Evolutionary conservation across 2,797 vertebrate species (phyloP).

Genomic region (Cyprinella venusta): DNA sequence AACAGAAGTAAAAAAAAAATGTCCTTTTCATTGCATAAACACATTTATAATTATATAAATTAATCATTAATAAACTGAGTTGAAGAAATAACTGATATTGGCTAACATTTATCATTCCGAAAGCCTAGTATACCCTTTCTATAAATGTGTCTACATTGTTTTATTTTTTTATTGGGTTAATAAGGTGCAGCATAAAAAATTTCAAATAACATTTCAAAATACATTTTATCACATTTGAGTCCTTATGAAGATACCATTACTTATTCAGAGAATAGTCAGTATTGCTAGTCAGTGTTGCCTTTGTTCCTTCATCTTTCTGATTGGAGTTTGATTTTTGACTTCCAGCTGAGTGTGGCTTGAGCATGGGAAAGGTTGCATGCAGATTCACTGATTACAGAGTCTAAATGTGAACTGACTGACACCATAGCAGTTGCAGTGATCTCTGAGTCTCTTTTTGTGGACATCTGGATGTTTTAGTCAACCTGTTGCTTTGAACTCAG

Average conservation of each 20-base stretch:
- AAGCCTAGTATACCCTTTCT: too few relatives aligned
- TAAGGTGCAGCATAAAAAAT: not conserved
- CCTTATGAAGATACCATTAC: not conserved
- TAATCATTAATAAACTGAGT: too few relatives aligned
- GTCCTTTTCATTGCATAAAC: too few relatives aligned
- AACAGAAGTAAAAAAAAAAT: too few relatives aligned
- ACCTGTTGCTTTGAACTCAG: conserved; percentile 10
- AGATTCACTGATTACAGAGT: not conserved
- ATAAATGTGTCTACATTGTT: too few relatives aligned
- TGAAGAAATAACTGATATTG: too few relatives aligned
- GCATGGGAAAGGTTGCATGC: not conserved
- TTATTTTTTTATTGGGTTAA: too few relatives aligned
- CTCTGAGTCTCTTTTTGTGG: conserved; percentile 9
- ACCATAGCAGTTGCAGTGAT: not conserved
- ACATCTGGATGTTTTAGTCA: conserved; percentile 14
- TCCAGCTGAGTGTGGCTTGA: conserved; percentile 10
- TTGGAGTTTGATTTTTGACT: conserved; percentile 30
- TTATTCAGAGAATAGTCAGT: not conserved
- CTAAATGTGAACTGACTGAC: conserved; percentile 1
- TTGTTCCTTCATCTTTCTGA: conserved; percentile 20
- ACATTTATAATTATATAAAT: too few relatives aligned
- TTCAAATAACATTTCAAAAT: not conserved
- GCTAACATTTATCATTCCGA: too few relatives aligned
- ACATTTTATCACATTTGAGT: not conserved
- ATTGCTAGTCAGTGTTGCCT: conserved; percentile 17